Base-by-base conservation (phyloP, 2,113 vertebrate species). In the Myrmecobius fasciatus region DNA sequence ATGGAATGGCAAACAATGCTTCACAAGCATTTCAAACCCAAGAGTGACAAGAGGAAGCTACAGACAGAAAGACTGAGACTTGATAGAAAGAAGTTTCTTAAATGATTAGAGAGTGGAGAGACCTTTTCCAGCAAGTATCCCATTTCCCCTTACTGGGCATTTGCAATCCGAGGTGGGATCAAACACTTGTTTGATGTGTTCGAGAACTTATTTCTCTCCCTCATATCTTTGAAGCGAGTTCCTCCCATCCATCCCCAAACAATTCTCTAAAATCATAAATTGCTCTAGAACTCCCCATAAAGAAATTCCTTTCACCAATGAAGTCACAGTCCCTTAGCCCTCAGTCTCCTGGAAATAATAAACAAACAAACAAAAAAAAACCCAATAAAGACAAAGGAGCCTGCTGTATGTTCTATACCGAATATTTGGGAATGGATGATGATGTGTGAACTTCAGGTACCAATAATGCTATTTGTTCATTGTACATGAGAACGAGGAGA, bases 401-500 rank as follows among this genome's bases (percentile, higher is more conserved):
- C 20, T 43, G 67, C n/a, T 83, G 17, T 8, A 83, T 43, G 0
- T 22, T 36, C 17, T 22, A 43, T 17, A 11, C 11, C 6, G 14
- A 3, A 17, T 36, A 31, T 43, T 43, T 83, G 67, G 7, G 1
- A 83, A 83, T 83, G 36, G 67, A 43, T 43, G 20, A 22, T 36
- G 1, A 43, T 24, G 36, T 43, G 36, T 43, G 36, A 83, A 83
- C 17, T 22, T n/a, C 67, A 8, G 36, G 67, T 75, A 75, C 20
- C 67, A 75, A 43, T 36, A 17, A n/a, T 67, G 31, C 11, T 67
- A 17, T 83, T 83, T 83, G 67, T 83, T 83, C 36, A 83, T 43
- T 83, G 36, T 22, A 83, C n/a, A 92, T 43, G 54, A 91, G 25
- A 43, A 90, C 20, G 0, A 1, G 56, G 92, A 97, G 95, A 93